Evolutionary conservation across 2,888 invertebrate genomes (phyloP).

Genomic region (Sceliomorpha sp.): DNA sequence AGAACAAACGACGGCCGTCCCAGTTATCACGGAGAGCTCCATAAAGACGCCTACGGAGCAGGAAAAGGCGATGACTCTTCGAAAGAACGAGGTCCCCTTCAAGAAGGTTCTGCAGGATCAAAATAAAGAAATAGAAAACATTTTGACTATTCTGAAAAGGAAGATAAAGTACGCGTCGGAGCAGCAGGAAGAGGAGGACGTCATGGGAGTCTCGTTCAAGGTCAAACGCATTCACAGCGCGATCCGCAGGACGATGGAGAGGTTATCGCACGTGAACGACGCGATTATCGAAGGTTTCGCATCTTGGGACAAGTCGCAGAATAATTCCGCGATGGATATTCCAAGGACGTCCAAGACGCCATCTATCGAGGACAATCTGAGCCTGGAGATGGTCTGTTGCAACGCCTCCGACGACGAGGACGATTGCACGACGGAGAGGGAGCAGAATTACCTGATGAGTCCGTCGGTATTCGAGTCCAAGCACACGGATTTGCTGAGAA

Average conservation of each 20-base stretch:
- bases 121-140: no score
- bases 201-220: background rate
- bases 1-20: no score
- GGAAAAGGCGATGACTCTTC: no score
- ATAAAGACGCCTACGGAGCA: no score
- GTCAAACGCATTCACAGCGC: conserved; percentile 23
- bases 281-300: conserved; percentile 11
- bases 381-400: conserved; percentile 68
- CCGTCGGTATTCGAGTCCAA: conserved; percentile 24
- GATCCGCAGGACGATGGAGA: conserved; percentile 28
- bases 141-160: conserved; percentile 60
- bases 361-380: background rate
- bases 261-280: conserved; percentile 41
- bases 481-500: conserved; percentile 49
- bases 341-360: conserved; percentile 30
- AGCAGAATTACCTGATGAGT: conserved; percentile 10
- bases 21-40: no score
- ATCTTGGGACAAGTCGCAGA: conserved; percentile 20
- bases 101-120: no score
- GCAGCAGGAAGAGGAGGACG: conserved; percentile 30
- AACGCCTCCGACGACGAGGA: conserved; percentile 68
- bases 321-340: background rate
- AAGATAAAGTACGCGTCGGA: conserved; percentile 52
- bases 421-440: conserved; percentile 19
- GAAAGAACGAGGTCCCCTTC: no score